These are phyloP conservation scores for Carapus acus DNA, from an alignment of 2,797 vertebrate species.

Conservation along the genomic window DNA sequence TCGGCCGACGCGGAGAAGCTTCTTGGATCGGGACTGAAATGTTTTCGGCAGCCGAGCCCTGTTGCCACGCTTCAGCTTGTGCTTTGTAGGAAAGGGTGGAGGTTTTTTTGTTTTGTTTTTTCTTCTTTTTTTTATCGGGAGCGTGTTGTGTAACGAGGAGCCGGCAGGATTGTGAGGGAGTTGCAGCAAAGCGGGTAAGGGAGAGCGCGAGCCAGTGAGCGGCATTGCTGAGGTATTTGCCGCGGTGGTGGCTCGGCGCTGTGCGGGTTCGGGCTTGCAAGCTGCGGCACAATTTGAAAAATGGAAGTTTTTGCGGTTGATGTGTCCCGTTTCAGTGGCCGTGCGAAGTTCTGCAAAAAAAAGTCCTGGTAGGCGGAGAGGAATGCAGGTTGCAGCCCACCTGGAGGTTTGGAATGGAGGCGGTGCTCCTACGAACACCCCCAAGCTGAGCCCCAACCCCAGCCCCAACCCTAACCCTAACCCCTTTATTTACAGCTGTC, in stretches of 20 bases:
- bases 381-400: too few species aligned
- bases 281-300: conserved; percentile 16
- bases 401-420: too few species aligned
- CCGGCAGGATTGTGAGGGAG: not conserved
- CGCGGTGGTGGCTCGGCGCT: not conserved
- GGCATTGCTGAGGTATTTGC: conserved; percentile 17
- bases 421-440: too few species aligned
- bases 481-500: too few species aligned
- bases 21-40: conserved; percentile 4
- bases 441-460: too few species aligned
- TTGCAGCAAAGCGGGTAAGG: conserved; percentile 3
- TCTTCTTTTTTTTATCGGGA: not conserved
- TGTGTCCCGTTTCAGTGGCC: too few species aligned
- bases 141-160: not conserved
- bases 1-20: too few species aligned
- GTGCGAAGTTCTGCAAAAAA: too few species aligned
- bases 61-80: conserved; percentile 15
- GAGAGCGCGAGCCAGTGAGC: too few species aligned
- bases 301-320: too few species aligned
- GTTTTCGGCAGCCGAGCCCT: conserved; percentile 19
- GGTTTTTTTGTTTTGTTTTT: conserved; percentile 27
- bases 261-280: conserved; percentile 47
- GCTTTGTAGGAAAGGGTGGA: conserved; percentile 16
- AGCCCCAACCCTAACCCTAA: too few species aligned
- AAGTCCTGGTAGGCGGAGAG: too few species aligned